These are phyloP conservation scores for Melanotaenia duboulayi DNA, from an alignment of 2,113 vertebrate species.

Conservation along the genomic window DNA sequence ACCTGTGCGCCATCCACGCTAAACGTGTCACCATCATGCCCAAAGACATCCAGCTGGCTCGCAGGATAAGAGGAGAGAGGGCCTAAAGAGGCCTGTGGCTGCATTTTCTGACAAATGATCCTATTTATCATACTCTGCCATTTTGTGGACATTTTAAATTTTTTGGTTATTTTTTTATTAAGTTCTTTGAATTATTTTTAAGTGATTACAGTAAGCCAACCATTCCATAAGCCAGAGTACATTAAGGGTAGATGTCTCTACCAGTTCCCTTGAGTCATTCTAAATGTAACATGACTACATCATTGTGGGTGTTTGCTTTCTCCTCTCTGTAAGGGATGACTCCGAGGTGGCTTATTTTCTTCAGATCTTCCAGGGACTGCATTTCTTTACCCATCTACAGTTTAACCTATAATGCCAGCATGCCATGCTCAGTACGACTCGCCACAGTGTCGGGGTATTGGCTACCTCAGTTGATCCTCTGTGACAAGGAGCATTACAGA, in stretches of 20 bases:
- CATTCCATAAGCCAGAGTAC: slow-evolving; percentile 73
- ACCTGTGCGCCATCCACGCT: slow-evolving; percentile 84
- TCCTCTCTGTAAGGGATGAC: slow-evolving; percentile 24
- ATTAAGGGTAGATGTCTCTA: slow-evolving; percentile 38
- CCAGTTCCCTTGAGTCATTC: slow-evolving; percentile 40
- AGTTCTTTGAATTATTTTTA: slow-evolving; percentile 69
- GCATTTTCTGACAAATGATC: slow-evolving; percentile 39
- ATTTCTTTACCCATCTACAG: slow-evolving; percentile 41
- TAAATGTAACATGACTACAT: slow-evolving; percentile 16
- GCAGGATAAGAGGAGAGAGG: slow-evolving; percentile 86
- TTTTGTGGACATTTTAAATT: slow-evolving; percentile 79
- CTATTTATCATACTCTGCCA: slow-evolving; percentile 77
- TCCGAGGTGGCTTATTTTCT: slow-evolving; percentile 21
- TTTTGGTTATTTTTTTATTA: slow-evolving; percentile 56
- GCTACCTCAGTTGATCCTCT: slow-evolving; percentile 25
- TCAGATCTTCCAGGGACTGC: slow-evolving; percentile 48
- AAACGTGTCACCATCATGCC: slow-evolving; percentile 87
- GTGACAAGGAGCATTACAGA: slow-evolving; percentile 41
- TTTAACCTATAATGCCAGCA: slow-evolving; percentile 65
- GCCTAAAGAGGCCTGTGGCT: slow-evolving; percentile 64
- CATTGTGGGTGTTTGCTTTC: slow-evolving; percentile 19
- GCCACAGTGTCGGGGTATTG: slow-evolving; percentile 26
- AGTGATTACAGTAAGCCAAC: slow-evolving; percentile 60
- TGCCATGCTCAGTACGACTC: slow-evolving; percentile 39
- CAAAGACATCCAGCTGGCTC: slow-evolving; percentile 88